Conservation (phyloP, 2,888 invertebrate species). For the Ophion slaviceki region DNA sequence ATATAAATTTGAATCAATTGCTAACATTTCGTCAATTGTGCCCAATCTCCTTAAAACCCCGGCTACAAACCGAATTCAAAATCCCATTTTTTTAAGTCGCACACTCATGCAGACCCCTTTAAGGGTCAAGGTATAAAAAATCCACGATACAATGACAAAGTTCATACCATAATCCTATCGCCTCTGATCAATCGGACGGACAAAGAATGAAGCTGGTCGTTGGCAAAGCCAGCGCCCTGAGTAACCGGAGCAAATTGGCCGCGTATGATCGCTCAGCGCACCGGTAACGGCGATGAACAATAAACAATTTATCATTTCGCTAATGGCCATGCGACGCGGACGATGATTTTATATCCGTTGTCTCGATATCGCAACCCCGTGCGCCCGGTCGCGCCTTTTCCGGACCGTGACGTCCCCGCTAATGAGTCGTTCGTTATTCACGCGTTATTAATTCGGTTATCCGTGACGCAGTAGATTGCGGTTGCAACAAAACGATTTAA, state of each 20-base stretch:
- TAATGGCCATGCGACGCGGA: conserved; percentile 5
- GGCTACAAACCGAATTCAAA: too few species aligned
- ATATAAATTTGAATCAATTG: too few species aligned
- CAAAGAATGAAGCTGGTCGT: background rate
- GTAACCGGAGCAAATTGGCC: background rate
- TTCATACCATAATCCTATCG: too few species aligned
- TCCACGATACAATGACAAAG: too few species aligned
- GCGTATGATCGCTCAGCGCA: background rate
- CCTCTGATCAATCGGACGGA: background rate
- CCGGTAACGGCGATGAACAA: conserved; percentile 3
- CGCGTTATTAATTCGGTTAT: conserved; percentile 54
- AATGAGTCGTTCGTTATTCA: conserved; percentile 39
- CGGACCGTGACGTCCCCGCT: conserved; percentile 31
- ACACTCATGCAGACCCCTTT: too few species aligned
- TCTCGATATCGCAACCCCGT: background rate
- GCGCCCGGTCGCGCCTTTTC: conserved; percentile 33
- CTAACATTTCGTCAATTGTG: too few species aligned
- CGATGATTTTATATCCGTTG: conserved; percentile 21
- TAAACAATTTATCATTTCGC: conserved; percentile 13
- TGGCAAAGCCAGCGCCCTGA: background rate
- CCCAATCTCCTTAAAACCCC: too few species aligned
- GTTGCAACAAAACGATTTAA: conserved; percentile 14
- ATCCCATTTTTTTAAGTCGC: too few species aligned
- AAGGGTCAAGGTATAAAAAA: too few species aligned
- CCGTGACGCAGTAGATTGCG: conserved; percentile 50